These are phyloP conservation scores for Aphidius colemani DNA, from an alignment of 2,888 invertebrate species.

Conservation along the genomic window DNA sequence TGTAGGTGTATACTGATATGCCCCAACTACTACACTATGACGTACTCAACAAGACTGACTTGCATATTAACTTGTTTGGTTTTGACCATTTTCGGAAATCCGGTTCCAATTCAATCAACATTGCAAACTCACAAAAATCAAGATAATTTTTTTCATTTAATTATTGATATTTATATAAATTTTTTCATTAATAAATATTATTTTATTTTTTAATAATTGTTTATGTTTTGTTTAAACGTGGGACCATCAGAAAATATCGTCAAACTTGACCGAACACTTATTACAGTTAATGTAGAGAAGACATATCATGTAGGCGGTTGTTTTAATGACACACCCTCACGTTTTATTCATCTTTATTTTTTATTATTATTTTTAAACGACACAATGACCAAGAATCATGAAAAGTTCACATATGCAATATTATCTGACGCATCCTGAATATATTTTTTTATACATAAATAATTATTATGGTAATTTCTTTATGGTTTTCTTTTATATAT, in stretches of 20 bases:
- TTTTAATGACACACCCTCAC: slow-evolving; percentile 21
- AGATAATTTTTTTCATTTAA: too few relatives aligned
- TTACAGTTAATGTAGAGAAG: slow-evolving; percentile 12
- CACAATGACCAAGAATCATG: neutral
- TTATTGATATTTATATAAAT: too few relatives aligned
- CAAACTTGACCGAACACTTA: slow-evolving; percentile 9
- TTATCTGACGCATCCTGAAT: neutral
- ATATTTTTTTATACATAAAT: too few relatives aligned
- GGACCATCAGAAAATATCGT: slow-evolving; percentile 9
- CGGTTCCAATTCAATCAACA: slow-evolving; percentile 33
- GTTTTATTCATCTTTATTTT: slow-evolving; percentile 1
- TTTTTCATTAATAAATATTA: too few relatives aligned
- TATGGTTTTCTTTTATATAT: too few relatives aligned
- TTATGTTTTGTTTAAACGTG: neutral
- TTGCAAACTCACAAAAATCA: too few relatives aligned
- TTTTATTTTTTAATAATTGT: too few relatives aligned
- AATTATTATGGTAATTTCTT: too few relatives aligned
- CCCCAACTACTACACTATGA: slow-evolving; percentile 31
- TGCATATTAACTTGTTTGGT: slow-evolving; percentile 34
- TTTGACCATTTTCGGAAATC: slow-evolving; percentile 57
- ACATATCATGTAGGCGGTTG: slow-evolving; percentile 19
- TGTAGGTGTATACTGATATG: slow-evolving; percentile 14
- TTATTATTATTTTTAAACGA: neutral
- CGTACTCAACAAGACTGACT: slow-evolving; percentile 32
- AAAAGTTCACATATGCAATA: neutral